Evolutionary conservation across 1,140 invertebrate species (phyloP), one percentile per base, ranked within the genome.

Genomic region (Zophobas morio): DNA sequence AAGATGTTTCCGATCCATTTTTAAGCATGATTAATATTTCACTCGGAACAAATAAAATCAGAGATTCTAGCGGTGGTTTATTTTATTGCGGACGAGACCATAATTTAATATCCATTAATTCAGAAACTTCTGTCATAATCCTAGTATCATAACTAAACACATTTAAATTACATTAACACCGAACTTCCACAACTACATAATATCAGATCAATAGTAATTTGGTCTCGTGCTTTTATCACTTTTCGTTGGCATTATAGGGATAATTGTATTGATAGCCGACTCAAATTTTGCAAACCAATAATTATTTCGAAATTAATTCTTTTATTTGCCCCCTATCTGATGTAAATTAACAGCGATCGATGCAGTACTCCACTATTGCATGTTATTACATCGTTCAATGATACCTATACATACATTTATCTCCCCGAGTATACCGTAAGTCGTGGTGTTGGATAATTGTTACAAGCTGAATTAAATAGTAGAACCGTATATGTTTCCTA

Each of bases 161-260:
- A 73, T 73, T 73, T 73, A 54, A 54, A 73, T 73, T 54, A 39
- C 71, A 73, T 73, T 73, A 73, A 73, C 47, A 56, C 49, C 54
- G 39, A 73, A 73, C 47, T 73, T 73, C 54, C 71, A 73, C 71
- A 35, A 53, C 54, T 20, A 36, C 70, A 53, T 53, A 73, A 56
- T 73, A 54, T 40, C 40, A 5, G 54, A 73, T 73, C 71, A 73
- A 73, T 73, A 56, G 35, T 54, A 37, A 73, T 73, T 73, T 42
- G 56, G 33, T 39, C n/a, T 8, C 20, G n/a, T 36, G 49, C 49
- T 56, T 54, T 73, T 54, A 73, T 39, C 54, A 56, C 60, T 36
- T 60, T 60, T 60, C 36, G 8, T 60, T 2, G n/a, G 2, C 39
- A 66, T 66, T 32, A 42, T 20, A 20, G 20, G 20, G 20, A 20